Conservation (phyloP, 2,888 invertebrate species). For the Nephrocerus scutellatus region DNA sequence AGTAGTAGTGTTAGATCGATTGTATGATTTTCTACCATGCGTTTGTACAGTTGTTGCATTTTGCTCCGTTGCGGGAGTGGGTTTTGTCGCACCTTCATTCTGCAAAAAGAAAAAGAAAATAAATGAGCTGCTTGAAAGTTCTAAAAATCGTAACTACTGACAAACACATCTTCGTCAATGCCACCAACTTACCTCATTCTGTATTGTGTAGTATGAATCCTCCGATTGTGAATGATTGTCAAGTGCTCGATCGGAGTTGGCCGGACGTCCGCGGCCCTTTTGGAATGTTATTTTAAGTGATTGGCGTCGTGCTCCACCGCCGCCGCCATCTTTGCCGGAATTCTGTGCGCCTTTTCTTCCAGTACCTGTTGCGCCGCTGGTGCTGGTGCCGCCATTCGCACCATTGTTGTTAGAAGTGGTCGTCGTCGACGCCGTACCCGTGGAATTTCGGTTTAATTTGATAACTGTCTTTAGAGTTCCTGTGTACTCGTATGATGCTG, state of each 20-base stretch:
- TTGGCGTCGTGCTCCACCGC: slow-evolving; percentile 47
- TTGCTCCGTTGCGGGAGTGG: slow-evolving; percentile 33
- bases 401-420: slow-evolving; percentile 19
- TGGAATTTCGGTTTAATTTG: slow-evolving; percentile 56
- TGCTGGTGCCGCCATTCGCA: slow-evolving; percentile 19
- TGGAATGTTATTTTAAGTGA: slow-evolving; percentile 74
- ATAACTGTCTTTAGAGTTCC: slow-evolving; percentile 80
- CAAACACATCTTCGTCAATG: no score
- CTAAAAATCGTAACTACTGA: not conserved
- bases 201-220: slow-evolving; percentile 62
- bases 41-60: slow-evolving; percentile 34
- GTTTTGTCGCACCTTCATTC: slow-evolving; percentile 50
- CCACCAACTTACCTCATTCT: slow-evolving; percentile 58
- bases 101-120: slow-evolving; percentile 38
- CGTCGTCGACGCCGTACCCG: slow-evolving; percentile 20
- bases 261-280: slow-evolving; percentile 56
- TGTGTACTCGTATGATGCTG: slow-evolving; percentile 54
- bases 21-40: slow-evolving; percentile 69
- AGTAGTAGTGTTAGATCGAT: slow-evolving; percentile 59
- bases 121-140: not conserved
- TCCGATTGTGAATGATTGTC: slow-evolving; percentile 38
- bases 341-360: slow-evolving; percentile 20
- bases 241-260: slow-evolving; percentile 42
- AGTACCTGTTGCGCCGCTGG: slow-evolving; percentile 6
- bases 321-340: slow-evolving; percentile 24